A percentile compares a stretch with the other conserved stretches of the same genome.
Evolutionary conservation across 2,888 invertebrate species (phyloP).

Genomic region (Heteropelma amictum): DNA sequence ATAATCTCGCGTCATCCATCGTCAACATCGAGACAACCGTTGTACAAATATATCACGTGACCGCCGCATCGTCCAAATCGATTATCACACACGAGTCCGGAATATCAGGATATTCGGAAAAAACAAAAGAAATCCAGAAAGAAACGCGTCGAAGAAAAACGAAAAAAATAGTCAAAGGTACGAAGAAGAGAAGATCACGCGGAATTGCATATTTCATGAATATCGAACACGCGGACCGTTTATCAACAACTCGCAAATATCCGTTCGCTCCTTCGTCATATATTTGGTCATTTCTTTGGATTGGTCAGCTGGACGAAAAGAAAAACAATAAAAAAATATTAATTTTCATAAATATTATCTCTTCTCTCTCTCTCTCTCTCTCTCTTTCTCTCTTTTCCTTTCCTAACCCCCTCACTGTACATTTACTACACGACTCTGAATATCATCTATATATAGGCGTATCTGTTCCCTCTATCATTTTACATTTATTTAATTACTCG

Average conservation of each 20-base stretch:
- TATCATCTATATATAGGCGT: constrained; percentile 16
- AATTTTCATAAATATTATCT: constrained; percentile 58
- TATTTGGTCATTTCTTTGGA: constrained; percentile 78
- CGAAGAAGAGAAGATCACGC: background rate
- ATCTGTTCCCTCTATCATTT: background rate
- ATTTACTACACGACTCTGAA: constrained; percentile 23
- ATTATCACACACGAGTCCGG: constrained; percentile 59
- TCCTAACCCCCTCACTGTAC: too few relatives aligned
- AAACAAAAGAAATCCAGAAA: constrained; percentile 33
- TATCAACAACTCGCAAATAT: constrained; percentile 71
- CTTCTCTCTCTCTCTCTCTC: constrained; percentile 38
- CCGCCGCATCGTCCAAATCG: constrained; percentile 66
- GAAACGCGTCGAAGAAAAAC: constrained; percentile 32
- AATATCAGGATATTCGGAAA: constrained; percentile 4
- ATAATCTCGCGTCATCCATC: constrained; percentile 36
- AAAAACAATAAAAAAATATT: constrained; percentile 41
- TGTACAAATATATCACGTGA: constrained; percentile 73
- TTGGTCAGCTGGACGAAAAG: constrained; percentile 76
- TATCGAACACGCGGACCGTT: constrained; percentile 65
- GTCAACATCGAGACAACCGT: constrained; percentile 60
- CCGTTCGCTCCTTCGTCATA: constrained; percentile 69
- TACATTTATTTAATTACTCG: constrained; percentile 16
- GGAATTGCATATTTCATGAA: constrained; percentile 22
- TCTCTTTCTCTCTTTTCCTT: too few relatives aligned
- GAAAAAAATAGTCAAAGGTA: constrained; percentile 34